Evolutionary conservation across 2,797 vertebrate genomes (phyloP).

Genomic region (Pseudochirops cupreus): DNA sequence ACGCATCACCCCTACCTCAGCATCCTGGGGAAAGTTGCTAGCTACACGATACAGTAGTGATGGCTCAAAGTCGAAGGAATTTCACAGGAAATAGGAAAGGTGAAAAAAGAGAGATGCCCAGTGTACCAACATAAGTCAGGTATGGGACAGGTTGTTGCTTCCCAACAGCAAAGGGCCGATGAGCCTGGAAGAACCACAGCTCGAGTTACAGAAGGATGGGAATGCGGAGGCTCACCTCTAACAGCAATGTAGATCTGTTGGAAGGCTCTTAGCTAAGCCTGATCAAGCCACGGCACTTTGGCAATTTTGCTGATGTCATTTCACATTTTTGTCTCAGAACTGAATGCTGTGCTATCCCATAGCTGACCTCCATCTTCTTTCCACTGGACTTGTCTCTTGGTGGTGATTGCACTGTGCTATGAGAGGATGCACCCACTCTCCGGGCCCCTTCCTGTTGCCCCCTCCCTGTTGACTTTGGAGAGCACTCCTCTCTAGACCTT

Average conservation of each 20-base stretch:
- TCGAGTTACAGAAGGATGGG: rapidly evolving
- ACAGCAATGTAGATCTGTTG: neutral
- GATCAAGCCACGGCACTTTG: neutral
- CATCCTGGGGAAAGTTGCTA: neutral
- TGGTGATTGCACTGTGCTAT: neutral
- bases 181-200: neutral
- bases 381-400: neutral
- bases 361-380: neutral
- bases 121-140: neutral
- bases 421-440: neutral
- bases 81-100: neutral
- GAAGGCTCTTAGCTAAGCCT: neutral
- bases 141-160: neutral
- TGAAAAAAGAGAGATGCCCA: neutral
- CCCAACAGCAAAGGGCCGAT: neutral
- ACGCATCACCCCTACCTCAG: neutral
- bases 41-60: neutral
- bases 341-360: neutral
- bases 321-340: neutral
- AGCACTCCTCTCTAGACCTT: neutral
- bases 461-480: no score
- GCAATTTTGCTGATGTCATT: neutral
- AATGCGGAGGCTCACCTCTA: neutral
- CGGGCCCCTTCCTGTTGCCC: no score
- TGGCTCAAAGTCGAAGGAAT: neutral